phyloP scores from a whole-genome alignment of 2,888 invertebrate genomes.

The Eilema griseolum region DNA sequence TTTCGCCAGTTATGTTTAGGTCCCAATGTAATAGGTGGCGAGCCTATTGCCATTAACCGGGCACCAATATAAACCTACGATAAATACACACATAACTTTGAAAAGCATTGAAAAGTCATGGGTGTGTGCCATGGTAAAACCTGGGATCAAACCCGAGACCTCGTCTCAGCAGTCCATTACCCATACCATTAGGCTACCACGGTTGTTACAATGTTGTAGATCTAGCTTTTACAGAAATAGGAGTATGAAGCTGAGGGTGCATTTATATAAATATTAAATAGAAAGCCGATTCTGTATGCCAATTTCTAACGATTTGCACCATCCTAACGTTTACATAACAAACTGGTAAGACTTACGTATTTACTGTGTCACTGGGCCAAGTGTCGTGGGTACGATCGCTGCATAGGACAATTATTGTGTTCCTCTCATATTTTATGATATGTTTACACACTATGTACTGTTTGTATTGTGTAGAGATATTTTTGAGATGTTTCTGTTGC shows the following conservation, averaged over 20 bases:
- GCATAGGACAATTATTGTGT: slow-evolving; percentile 6
- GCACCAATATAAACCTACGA: too few relatives aligned
- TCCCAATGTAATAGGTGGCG: too few relatives aligned
- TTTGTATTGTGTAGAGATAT: neutral
- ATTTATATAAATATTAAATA: neutral
- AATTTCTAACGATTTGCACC: neutral
- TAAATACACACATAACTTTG: too few relatives aligned
- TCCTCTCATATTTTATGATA: neutral
- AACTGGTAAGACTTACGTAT: slow-evolving; percentile 4
- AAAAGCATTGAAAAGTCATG: too few relatives aligned
- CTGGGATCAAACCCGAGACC: too few relatives aligned
- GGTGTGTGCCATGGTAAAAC: too few relatives aligned
- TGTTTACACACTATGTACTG: neutral
- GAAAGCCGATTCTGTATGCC: neutral
- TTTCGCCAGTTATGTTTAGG: too few relatives aligned
- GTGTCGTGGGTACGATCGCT: neutral
- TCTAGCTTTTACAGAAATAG: neutral
- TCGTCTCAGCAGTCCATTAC: too few relatives aligned
- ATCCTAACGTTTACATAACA: neutral
- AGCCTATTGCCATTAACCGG: too few relatives aligned
- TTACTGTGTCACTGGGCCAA: slow-evolving; percentile 2
- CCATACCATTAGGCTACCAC: too few relatives aligned
- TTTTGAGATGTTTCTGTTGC: neutral
- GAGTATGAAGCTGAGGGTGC: neutral
- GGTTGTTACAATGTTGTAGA: too few relatives aligned